Evolutionary conservation across 1,140 invertebrate species (phyloP), one percentile per base, ranked within the genome.

Genomic region (Orussus abietinus): DNA sequence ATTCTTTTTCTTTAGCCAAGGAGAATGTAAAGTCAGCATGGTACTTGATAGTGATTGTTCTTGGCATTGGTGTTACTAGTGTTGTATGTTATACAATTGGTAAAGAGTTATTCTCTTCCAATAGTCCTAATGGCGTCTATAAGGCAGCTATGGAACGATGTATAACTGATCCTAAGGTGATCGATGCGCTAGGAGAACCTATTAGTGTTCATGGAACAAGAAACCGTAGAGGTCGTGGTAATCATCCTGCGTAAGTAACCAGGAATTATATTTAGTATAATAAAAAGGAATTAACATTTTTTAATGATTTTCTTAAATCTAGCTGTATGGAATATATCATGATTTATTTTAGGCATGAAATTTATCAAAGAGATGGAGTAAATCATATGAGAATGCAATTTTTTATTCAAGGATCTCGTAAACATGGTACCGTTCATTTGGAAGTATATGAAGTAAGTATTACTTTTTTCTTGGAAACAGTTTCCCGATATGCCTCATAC

Each of bases 331-430:
- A n/a, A n/a, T n/a, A n/a, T n/a, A n/a, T n/a, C n/a, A n/a, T n/a
- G n/a, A n/a, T n/a, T n/a, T n/a, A n/a, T n/a, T n/a, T n/a, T n/a
- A n/a, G n/a, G n/a, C 74, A 68, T 71, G 20, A n/a, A 73, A 18
- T 82, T 47, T 91, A 85, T 66, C 75, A 82, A 40, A 81, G 83
- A 22, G 78, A 90, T 67, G 89, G 86, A 14, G 76, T 79, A 10
- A 81, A 84, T 50, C 83, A 86, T 57, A 81, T 95, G 72, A 80
- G 87, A 53, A 90, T 95, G 83, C 81, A 85, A 62, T 96, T 95
- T 72, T 90, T 94, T 62, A 78, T 96, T 22, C 83, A 92, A 75
- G 92, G 92, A 14, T 71, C 79, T 19, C 76, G 84, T 40, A 83
- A 82, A 49, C 84, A 83, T 53, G 92, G 79, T 5, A 90, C 88